Conservation (phyloP, 2,113 vertebrate species). For the Microcebus jonahi region DNA sequence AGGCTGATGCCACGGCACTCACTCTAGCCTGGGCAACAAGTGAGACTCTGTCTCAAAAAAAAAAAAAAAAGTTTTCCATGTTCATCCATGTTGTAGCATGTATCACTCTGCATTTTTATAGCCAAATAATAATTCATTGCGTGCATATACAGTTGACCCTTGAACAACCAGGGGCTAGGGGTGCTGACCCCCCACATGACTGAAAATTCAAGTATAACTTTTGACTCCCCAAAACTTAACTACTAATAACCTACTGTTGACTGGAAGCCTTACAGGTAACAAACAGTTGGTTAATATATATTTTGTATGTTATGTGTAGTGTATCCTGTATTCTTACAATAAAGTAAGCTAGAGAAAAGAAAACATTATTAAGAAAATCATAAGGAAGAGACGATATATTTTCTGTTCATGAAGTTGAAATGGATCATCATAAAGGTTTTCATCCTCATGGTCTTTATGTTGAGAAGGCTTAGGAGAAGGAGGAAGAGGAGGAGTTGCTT, state of each 20-base stretch:
- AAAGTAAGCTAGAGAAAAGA: neutral
- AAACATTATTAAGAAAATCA: neutral
- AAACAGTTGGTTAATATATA: neutral
- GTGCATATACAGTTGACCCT: neutral
- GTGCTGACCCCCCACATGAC: neutral
- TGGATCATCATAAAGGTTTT: neutral
- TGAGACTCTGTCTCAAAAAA: too few species aligned
- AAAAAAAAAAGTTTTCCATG: too few species aligned
- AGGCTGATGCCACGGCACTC: too few species aligned
- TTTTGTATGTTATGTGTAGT: neutral
- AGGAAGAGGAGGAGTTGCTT: neutral
- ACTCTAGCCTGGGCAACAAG: too few species aligned
- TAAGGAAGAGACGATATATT: neutral
- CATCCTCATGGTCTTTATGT: neutral
- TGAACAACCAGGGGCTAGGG: neutral
- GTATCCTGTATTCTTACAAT: too few species aligned
- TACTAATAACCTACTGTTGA: neutral
- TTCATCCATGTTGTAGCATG: neutral
- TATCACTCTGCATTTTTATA: neutral
- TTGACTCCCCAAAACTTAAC: neutral
- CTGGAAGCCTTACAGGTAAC: neutral
- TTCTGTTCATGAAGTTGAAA: neutral
- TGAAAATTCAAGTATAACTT: neutral
- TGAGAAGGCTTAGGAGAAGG: neutral
- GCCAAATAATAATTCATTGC: neutral